Evolutionary conservation across 2,113 vertebrate species (phyloP).

Genomic region (Orthonyx spaldingii): DNA sequence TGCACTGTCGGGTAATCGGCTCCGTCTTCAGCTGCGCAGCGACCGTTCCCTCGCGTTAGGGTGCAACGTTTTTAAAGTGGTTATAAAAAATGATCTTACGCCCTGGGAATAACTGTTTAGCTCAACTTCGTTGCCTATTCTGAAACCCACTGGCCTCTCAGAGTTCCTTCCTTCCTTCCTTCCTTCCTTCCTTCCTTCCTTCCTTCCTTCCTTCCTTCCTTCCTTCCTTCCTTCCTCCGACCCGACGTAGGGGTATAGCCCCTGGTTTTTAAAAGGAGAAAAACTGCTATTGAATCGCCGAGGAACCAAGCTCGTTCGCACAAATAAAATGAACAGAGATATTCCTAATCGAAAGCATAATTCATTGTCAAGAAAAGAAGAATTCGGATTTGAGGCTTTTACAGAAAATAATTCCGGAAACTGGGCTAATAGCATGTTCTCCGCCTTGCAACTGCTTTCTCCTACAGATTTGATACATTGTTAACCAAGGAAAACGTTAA

Average conservation of each 20-base stretch:
- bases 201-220: neutral
- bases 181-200: neutral
- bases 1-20: neutral
- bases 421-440: neutral
- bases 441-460: neutral
- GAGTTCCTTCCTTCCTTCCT: neutral
- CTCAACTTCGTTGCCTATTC: neutral
- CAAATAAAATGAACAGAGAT: neutral
- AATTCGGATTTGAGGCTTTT: neutral
- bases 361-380: neutral
- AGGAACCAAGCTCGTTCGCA: neutral
- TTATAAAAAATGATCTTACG: rapidly evolving
- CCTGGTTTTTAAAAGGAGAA: neutral
- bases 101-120: neutral
- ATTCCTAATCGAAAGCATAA: neutral
- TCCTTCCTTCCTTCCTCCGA: neutral
- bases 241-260: rapidly evolving
- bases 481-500: neutral
- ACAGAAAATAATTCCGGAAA: neutral
- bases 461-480: neutral
- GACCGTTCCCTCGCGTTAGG: rapidly evolving
- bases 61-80: neutral
- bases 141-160: neutral
- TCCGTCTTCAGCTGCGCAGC: no score
- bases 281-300: rapidly evolving